These are phyloP conservation scores for Mionectes macconnelli DNA, from an alignment of 2,113 vertebrate species.

Conservation along the genomic window DNA sequence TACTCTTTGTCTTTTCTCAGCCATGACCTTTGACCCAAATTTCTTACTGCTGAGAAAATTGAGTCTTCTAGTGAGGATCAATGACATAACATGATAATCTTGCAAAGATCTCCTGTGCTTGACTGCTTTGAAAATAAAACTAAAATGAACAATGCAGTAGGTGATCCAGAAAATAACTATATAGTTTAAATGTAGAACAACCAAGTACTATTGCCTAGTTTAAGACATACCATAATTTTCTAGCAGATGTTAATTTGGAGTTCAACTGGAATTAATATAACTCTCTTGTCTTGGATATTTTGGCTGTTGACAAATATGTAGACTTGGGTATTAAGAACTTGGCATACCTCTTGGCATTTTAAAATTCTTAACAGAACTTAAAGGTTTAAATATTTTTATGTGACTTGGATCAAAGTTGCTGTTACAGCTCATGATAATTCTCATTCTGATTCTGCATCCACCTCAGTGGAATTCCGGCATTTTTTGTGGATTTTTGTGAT, in stretches of 20 bases:
- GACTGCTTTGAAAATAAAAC: constrained; percentile 11
- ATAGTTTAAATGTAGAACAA: background rate
- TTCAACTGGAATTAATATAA: background rate
- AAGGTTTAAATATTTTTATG: background rate
- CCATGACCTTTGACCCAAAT: background rate
- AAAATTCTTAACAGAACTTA: background rate
- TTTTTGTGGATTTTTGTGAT: background rate
- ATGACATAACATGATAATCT: background rate
- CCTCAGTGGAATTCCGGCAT: background rate
- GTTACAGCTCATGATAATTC: background rate
- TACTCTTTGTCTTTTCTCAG: background rate
- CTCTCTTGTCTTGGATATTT: background rate
- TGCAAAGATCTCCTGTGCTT: background rate
- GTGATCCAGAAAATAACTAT: background rate
- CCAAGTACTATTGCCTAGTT: background rate
- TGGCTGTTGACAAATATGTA: background rate
- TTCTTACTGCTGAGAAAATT: constrained; percentile 13
- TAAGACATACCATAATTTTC: background rate
- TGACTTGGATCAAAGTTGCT: background rate
- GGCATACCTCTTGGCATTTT: background rate
- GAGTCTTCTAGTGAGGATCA: constrained; percentile 20
- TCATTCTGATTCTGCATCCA: background rate
- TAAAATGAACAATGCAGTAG: background rate
- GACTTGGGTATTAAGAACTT: background rate
- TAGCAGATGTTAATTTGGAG: background rate